Evolutionary conservation across 2,888 invertebrate species (phyloP).

Genomic region (Polyploca ridens): DNA sequence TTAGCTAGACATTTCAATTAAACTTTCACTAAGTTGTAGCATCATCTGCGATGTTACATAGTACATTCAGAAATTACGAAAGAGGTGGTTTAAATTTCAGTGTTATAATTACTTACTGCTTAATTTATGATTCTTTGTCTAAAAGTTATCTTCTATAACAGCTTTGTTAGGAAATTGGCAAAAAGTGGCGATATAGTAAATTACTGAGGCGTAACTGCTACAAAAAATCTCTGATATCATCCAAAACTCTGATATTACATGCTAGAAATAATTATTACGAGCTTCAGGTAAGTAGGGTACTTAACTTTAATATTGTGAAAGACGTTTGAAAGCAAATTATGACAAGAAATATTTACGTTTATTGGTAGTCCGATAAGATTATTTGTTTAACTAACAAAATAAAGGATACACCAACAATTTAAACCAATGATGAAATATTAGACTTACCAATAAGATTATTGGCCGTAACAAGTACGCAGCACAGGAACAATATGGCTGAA

Average conservation of each 20-base stretch:
- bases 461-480: conserved; percentile 94
- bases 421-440: conserved; percentile 9
- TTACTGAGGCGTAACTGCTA: neutral
- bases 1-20: conserved; percentile 19
- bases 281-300: neutral
- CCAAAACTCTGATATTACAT: neutral
- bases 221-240: neutral
- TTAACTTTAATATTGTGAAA: no score
- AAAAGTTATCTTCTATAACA: neutral
- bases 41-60: conserved; percentile 2
- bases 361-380: neutral
- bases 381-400: conserved; percentile 5
- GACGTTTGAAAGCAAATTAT: neutral
- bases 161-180: neutral
- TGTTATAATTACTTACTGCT: neutral
- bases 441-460: conserved; percentile 95
- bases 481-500: conserved; percentile 92
- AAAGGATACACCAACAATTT: neutral
- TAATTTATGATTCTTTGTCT: no score
- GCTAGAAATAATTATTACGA: neutral
- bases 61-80: conserved; percentile 1
- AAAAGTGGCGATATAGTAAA: neutral
- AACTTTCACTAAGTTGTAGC: conserved; percentile 7
- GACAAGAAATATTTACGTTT: neutral
- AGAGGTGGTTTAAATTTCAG: neutral